Base-by-base conservation (phyloP, 2,888 invertebrate species). In the Drosophila pseudotalamancana region DNA sequence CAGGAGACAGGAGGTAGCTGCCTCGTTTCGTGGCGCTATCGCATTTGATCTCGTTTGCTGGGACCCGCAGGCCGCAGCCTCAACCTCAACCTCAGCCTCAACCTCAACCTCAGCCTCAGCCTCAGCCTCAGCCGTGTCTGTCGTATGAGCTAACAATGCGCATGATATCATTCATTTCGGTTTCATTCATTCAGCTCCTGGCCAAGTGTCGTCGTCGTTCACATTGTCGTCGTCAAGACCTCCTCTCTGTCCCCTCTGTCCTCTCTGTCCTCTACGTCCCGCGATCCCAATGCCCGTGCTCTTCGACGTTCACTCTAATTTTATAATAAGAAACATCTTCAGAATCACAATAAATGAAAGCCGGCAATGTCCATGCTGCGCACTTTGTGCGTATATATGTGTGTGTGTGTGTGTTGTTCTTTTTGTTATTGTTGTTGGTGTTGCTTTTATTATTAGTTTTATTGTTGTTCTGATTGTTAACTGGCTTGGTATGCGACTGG, bases 21-120 rank as follows among this genome's bases (percentile, higher is more conserved):
- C 65, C 68, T 84, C 77, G 74, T 62, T 80, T 83, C 76, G 75
- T 89, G 89, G 89, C 89, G 89, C 89, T 89, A 89, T 89, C 89
- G 87, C 84, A 89, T 89, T 89, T 89, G 89, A 89, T 89, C 89
- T 89, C 80, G 85, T 88, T 88, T 88, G 87, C 76, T 59, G 83
- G 65, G 51, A 77, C 80, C 86, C 86, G 82, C 84, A 82, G 86
- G 53, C 82, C 48, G n/a, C n/a, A n/a, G n/a, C n/a, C n/a, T n/a
- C n/a, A n/a, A n/a, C n/a, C n/a, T n/a, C n/a, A n/a, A n/a, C n/a
- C n/a, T 29, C 34, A 29, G 27, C 43, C 42, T n/a, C n/a, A n/a
- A n/a, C n/a, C n/a, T n/a, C n/a, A n/a, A n/a, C n/a, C n/a, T 29
- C 34, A 29, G 27, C 43, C 42, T 29, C 34, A 29, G 27, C 43